Percentiles rank a stretch among this genome's conserved stretches.
Conservation (phyloP, 1,140 invertebrate species). For the Grapholita molesta region DNA sequence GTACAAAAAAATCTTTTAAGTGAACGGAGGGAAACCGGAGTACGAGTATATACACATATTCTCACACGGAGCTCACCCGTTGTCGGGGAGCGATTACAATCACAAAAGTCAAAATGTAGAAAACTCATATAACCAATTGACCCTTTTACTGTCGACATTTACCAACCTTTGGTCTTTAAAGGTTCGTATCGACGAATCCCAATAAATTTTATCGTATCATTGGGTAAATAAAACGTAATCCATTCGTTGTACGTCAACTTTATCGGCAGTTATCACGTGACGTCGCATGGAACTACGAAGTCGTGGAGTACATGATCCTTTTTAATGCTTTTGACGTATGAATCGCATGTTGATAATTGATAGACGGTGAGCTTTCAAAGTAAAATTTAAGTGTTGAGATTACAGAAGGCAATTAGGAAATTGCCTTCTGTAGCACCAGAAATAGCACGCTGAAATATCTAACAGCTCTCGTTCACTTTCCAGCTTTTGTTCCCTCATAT, state of each 20-base stretch:
- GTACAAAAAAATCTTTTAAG: too few relatives aligned
- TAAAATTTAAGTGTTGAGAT: not conserved
- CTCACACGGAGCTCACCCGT: too few relatives aligned
- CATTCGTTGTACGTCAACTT: constrained; percentile 5
- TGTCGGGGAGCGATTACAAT: too few relatives aligned
- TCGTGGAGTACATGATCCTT: not conserved
- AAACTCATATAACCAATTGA: not conserved
- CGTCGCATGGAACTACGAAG: not conserved
- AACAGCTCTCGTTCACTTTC: too few relatives aligned
- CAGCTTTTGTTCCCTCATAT: too few relatives aligned
- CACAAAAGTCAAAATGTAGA: not conserved
- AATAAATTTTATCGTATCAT: constrained; percentile 3
- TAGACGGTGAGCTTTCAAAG: not conserved
- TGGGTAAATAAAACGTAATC: constrained; percentile 4
- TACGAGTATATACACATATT: too few relatives aligned
- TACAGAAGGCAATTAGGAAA: too few relatives aligned
- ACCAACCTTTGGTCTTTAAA: not conserved
- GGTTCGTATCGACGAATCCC: not conserved
- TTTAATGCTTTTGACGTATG: constrained; percentile 14
- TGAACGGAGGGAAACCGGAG: too few relatives aligned
- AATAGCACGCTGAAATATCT: too few relatives aligned
- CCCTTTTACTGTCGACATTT: not conserved
- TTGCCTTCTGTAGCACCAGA: too few relatives aligned
- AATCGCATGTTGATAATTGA: constrained; percentile 7
- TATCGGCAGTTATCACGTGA: constrained; percentile 6